phyloP scores from a whole-genome alignment of 2,113 vertebrate genomes.

The Rhinolophus sinicus region DNA sequence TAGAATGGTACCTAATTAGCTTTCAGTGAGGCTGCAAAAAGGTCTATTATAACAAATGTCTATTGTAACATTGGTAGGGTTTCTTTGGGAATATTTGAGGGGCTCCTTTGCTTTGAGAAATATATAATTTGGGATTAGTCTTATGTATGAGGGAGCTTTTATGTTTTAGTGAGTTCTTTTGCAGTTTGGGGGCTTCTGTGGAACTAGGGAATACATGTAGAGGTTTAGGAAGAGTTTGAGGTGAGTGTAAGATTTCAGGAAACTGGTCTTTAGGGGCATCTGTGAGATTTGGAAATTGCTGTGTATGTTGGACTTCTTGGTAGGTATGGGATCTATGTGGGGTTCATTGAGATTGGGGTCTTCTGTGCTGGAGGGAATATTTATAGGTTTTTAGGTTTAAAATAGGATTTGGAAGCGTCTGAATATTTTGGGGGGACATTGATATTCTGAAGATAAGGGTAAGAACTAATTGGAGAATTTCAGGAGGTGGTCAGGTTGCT shows the following conservation, averaged over 20 bases:
- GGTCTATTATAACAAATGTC: neutral
- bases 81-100: neutral
- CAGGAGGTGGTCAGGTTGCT: neutral
- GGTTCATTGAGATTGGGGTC: neutral
- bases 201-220: neutral
- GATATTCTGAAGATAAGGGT: neutral
- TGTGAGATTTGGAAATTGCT: neutral
- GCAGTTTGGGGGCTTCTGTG: neutral
- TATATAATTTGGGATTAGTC: neutral
- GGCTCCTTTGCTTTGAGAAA: neutral
- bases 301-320: neutral
- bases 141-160: neutral
- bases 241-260: neutral
- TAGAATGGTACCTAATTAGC: neutral
- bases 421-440: neutral
- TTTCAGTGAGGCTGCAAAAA: neutral
- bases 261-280: neutral
- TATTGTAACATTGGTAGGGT: neutral
- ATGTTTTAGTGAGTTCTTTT: neutral
- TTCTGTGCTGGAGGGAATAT: neutral
- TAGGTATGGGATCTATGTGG: neutral
- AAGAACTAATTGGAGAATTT: neutral
- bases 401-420: neutral
- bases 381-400: constrained; percentile 39
- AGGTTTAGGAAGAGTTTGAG: neutral